Conservation (phyloP, 2,888 invertebrate species). For the Volucella inflata region DNA sequence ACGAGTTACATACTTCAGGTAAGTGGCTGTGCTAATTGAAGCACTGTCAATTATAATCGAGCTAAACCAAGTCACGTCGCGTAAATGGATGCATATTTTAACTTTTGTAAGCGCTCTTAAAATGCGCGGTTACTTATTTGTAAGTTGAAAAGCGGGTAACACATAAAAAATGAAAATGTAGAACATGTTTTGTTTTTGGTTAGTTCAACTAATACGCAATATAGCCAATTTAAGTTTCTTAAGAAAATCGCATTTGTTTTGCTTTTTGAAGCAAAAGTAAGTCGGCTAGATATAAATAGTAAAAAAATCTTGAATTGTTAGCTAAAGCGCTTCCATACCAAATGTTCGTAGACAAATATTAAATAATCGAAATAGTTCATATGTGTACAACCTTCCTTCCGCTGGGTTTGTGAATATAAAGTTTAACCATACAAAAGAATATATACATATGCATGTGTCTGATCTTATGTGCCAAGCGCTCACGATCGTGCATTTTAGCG, state of each 20-base stretch:
- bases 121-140: neutral
- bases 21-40: slow-evolving; percentile 48
- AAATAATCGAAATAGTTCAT: slow-evolving; percentile 47
- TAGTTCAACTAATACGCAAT: neutral
- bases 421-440: slow-evolving; percentile 42
- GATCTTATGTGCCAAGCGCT: slow-evolving; percentile 28
- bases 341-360: slow-evolving; percentile 41
- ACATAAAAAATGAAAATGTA: too few species aligned
- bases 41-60: slow-evolving; percentile 47
- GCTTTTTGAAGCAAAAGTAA: too few species aligned
- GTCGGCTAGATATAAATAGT: too few species aligned
- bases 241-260: too few species aligned
- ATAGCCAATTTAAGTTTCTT: too few species aligned
- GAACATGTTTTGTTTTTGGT: neutral
- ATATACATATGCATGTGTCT: neutral
- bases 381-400: slow-evolving; percentile 57
- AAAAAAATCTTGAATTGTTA: neutral
- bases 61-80: slow-evolving; percentile 49
- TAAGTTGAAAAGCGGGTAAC: neutral
- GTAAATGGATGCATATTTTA: slow-evolving; percentile 20
- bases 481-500: slow-evolving; percentile 25
- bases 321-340: slow-evolving; percentile 18
- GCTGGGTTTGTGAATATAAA: slow-evolving; percentile 25
- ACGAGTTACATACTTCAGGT: slow-evolving; percentile 24
- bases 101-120: slow-evolving; percentile 1